Base-by-base conservation (phyloP, 2,797 vertebrate genomes). In the Enteromius anoplus region DNA sequence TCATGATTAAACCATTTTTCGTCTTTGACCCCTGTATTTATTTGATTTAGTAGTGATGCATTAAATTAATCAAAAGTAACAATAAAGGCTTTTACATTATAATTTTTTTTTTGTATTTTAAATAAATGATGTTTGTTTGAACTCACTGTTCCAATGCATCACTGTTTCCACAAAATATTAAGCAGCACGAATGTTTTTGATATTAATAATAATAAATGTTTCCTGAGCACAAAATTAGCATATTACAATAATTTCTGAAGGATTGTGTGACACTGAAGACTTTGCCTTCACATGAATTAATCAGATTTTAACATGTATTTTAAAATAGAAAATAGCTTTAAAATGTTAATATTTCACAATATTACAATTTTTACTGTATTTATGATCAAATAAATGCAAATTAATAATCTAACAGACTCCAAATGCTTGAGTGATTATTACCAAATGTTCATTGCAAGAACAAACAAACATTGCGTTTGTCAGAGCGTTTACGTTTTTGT, bases 401-500 rank as follows among this genome's bases (percentile, higher is more conserved):
- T 21, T 14, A 14, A 47, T 42, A 70, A 17, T 7, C 14, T 26
- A 47, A 26, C 14, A 29, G 23, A 26, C 14, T 7, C 69, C 23
- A 47, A 17, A 71, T 4, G 26, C 47, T 47, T 70, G 37, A 70
- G 40, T 45, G 37, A 26, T 26, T 42, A 21, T 70, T 45, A 51
- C 49, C 47, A 3, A 19, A 72, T 1, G 5, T 51, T 19, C 17
- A 51, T 49, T 51, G 17, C 19, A 49, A 19, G 45, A 26, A 32
- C 70, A 51, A 72, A 72, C 32, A 47, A 21, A 32, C 26, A 47
- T 49, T 23, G 8, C 12, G 1, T 53, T 70, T 62, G 51, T 5
- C 81, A 76, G 62, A 68, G 34, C 49, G 51, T 69, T 77, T 49
- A 53, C 17, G 3, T 49, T 47, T 47, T 47, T 47, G 53, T 70